Evolutionary conservation across 2,888 invertebrate genomes (phyloP), one percentile per base, ranked within the genome.

Genomic region (Volucella zonaria): DNA sequence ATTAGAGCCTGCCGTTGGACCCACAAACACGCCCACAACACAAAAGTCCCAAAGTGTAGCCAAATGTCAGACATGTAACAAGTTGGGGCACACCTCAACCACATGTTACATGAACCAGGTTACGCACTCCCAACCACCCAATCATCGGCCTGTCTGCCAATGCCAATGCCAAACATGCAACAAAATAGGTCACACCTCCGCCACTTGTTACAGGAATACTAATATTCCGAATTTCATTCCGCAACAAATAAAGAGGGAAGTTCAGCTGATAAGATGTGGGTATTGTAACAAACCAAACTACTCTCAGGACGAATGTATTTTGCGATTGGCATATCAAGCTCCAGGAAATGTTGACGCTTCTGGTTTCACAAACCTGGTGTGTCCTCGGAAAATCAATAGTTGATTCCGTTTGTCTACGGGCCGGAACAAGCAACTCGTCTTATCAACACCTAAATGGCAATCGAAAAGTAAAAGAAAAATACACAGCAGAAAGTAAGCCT

Each of bases 191-290:
- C n/a, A n/a, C n/a, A n/a, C n/a, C n/a, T n/a, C n/a, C n/a, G n/a
- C n/a, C n/a, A n/a, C n/a, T n/a, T n/a, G n/a, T n/a, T n/a, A n/a
- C n/a, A n/a, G n/a, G n/a, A n/a, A n/a, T n/a, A n/a, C n/a, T n/a
- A n/a, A n/a, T n/a, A n/a, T n/a, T n/a, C n/a, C n/a, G n/a, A 58
- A 58, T 8, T 58, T 58, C n/a, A 40, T 40, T 6, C 58, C 58
- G 14, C 58, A 40, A n/a, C 1, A 38, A 8, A 58, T 58, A n/a
- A 40, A 58, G 23, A n/a, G 15, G 8, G 42, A 59, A 42, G 42
- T 42, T n/a, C 58, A 59, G 8, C 15, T 15, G 9, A 31, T 59
- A 14, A 59, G 40, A 11, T 59, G 58, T 10, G 15, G 11, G 6
- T 59, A 59, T 12, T 59, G 58, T 14, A 42, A 18, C 1, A 18